Base-by-base conservation (phyloP, 1,140 invertebrate species). In the Holotrichia oblita region DNA sequence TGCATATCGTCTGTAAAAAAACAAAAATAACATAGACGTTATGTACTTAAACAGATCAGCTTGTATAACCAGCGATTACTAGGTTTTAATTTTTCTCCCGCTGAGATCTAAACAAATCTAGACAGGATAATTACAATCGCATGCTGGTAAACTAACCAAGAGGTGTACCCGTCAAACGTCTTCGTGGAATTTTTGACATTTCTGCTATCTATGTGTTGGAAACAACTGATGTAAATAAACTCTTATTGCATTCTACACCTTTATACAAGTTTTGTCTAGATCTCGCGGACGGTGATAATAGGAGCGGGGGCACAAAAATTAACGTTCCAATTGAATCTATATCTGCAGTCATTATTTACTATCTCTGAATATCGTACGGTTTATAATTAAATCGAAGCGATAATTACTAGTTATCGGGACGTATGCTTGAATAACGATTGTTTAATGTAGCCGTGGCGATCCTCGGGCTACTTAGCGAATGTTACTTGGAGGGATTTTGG, bases 361-460 rank as follows among this genome's bases (percentile, higher is more conserved):
- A 48, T 48, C 44, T 48, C 44, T 17, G 44, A 17, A 48, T 48
- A 48, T 48, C 44, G 44, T 48, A 48, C 7, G 44, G 44, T 48
- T 48, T 48, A 48, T 48, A 48, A 48, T 48, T 48, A 48, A 48
- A 48, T 48, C 44, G 44, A 14, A 48, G 44, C n/a, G 44, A 17
- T 48, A 48, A 48, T 48, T 48, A 17, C 10, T 17, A 17, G 44
- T 48, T 48, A 17, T 34, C 27, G 2, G 44, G 10, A 48, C n/a
- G 44, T 6, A 48, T 48, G 44, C 44, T 14, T 48, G 44, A 48
- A 48, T 48, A 48, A 48, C 44, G 44, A 48, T 48, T 48, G 44
- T 48, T 48, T 48, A 48, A 48, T 48, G 44, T 48, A 48, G n/a
- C n/a, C 44, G 44, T 17, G 44, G 44, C n/a, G 44, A 48, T 17